These are phyloP conservation scores for Ceriagrion tenellum DNA, from an alignment of 2,888 invertebrate species.

Conservation along the genomic window DNA sequence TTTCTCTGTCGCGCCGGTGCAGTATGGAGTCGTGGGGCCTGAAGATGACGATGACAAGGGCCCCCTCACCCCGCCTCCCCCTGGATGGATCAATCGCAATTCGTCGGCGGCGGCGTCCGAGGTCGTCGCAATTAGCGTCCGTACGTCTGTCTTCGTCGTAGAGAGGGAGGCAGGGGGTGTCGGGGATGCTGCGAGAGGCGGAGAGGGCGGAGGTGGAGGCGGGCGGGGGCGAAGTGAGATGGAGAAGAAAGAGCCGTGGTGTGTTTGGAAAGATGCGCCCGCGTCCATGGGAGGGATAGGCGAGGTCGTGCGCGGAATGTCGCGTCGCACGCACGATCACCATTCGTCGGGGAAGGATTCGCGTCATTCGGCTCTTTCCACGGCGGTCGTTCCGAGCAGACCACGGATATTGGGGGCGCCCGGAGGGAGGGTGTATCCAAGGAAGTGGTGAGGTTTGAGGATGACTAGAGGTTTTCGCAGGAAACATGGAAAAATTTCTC, in stretches of 20 bases:
- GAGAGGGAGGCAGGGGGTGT: neutral
- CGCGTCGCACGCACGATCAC: no score
- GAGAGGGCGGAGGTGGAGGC: neutral
- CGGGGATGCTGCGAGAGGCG: neutral
- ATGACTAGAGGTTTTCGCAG: no score
- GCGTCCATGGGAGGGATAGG: neutral
- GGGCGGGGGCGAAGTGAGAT: neutral
- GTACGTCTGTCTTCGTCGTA: slow-evolving; percentile 21
- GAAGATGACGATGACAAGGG: slow-evolving; percentile 19
- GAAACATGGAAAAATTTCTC: no score
- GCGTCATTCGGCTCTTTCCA: no score
- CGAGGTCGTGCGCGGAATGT: neutral
- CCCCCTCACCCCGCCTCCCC: neutral
- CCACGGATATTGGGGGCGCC: neutral
- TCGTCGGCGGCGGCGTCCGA: slow-evolving; percentile 25
- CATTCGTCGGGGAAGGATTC: neutral
- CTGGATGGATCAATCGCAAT: slow-evolving; percentile 44
- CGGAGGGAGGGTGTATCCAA: no score
- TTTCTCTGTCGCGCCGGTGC: neutral
- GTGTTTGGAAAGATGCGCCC: neutral
- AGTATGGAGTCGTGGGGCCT: neutral
- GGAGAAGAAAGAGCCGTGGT: neutral
- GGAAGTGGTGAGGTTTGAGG: no score
- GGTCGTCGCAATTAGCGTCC: slow-evolving; percentile 57
- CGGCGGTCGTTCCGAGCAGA: no score